Conservation (phyloP, 2,113 vertebrate genomes). For the Arenaria interpres region DNA sequence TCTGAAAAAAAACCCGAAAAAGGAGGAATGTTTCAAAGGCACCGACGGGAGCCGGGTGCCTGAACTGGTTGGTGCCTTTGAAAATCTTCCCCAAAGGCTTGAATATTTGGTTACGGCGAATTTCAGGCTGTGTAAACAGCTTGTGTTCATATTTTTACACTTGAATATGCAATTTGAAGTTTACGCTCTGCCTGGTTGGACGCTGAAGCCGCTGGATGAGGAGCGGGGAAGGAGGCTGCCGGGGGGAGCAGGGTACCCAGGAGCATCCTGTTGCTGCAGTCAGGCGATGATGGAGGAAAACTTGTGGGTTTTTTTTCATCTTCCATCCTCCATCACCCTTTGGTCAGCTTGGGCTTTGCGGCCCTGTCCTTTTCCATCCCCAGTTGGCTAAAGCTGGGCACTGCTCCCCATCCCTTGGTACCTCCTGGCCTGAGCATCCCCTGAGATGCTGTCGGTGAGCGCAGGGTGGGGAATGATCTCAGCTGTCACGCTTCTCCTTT, state of each 20-base stretch:
- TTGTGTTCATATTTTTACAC: neutral
- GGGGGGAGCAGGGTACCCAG: neutral
- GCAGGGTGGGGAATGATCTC: conserved; percentile 1
- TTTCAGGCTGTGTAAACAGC: conserved; percentile 20
- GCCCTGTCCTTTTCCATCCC: neutral
- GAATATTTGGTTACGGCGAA: conserved; percentile 3
- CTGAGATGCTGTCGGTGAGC: neutral
- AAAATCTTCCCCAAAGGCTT: conserved; percentile 34
- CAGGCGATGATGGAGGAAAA: neutral
- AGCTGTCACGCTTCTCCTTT: conserved; percentile 18
- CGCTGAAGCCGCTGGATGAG: fast-evolving
- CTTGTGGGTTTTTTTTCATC: neutral
- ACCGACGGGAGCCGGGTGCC: neutral
- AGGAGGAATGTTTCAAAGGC: conserved; percentile 21
- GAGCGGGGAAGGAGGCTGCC: neutral
- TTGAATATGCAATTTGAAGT: neutral
- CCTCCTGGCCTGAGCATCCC: neutral
- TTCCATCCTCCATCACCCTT: neutral
- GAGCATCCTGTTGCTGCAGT: neutral
- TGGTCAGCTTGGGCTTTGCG: neutral
- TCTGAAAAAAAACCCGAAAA: neutral
- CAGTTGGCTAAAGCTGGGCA: neutral
- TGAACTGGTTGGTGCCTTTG: neutral
- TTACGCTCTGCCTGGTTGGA: neutral
- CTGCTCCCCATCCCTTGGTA: neutral